Conservation (phyloP, 1,140 invertebrate species). For the Bombus terrestris region DNA sequence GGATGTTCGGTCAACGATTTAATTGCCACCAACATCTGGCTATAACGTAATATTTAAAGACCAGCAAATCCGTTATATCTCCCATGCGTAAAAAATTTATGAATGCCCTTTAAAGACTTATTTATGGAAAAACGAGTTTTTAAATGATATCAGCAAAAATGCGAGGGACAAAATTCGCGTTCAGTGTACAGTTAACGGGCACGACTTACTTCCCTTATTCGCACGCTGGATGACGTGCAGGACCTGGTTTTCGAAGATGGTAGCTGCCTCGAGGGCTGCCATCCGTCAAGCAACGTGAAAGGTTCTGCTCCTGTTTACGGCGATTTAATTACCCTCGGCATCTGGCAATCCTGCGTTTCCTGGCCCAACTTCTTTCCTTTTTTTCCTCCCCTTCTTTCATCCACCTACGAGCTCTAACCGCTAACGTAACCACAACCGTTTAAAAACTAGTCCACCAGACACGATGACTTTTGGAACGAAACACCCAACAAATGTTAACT, state of each 20-base stretch:
- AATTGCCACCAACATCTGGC: slow-evolving; percentile 34
- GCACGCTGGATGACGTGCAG: background rate
- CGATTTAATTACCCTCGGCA: slow-evolving; percentile 62
- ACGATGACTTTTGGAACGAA: background rate
- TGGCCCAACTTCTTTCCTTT: slow-evolving; percentile 13
- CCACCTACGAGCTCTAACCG: slow-evolving; percentile 44
- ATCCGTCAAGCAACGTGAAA: slow-evolving; percentile 59
- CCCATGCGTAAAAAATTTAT: no score
- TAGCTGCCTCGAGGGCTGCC: slow-evolving; percentile 29
- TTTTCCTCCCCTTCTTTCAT: background rate
- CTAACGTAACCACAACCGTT: slow-evolving; percentile 13
- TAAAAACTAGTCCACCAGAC: background rate
- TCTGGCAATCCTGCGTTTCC: slow-evolving; percentile 56
- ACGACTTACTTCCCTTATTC: background rate
- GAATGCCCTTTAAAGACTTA: no score
- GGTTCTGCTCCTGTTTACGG: slow-evolving; percentile 58
- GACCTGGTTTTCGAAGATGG: slow-evolving; percentile 39
- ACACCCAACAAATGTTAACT: background rate
- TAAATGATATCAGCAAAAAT: background rate
- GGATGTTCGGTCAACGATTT: slow-evolving; percentile 43
- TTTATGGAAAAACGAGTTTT: no score
- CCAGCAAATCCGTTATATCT: background rate
- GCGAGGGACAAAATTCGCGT: background rate
- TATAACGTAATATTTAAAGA: background rate
- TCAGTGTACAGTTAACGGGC: background rate